Conservation (phyloP, 2,888 invertebrate genomes). For the Temnothorax rugatulus region DNA sequence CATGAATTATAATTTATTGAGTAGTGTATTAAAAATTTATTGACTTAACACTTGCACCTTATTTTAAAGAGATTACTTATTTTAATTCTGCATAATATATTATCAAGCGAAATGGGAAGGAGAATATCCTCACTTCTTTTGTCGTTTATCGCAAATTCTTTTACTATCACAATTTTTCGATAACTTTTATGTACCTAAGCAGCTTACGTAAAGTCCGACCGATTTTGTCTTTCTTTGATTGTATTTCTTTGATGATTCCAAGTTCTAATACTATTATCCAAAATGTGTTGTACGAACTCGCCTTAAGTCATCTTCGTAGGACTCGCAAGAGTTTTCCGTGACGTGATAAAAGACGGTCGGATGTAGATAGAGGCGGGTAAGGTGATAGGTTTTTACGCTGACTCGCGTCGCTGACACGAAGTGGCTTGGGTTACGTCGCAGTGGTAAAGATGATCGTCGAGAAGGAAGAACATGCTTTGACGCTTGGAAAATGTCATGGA, state of each 20-base stretch:
- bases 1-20: neutral
- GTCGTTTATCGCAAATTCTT: neutral
- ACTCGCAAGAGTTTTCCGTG: slow-evolving; percentile 17
- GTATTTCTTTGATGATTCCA: neutral
- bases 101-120: neutral
- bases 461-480: slow-evolving; percentile 47
- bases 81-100: neutral
- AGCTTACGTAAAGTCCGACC: neutral
- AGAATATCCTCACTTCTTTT: neutral
- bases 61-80: neutral
- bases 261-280: neutral
- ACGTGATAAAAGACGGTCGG: slow-evolving; percentile 45
- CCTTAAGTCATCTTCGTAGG: slow-evolving; percentile 42
- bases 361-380: slow-evolving; percentile 66
- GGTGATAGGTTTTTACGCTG: slow-evolving; percentile 75
- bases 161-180: neutral
- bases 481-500: slow-evolving; percentile 48
- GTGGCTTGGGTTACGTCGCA: slow-evolving; percentile 61
- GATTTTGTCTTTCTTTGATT: neutral
- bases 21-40: neutral
- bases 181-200: neutral
- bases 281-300: slow-evolving; percentile 6
- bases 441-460: slow-evolving; percentile 51
- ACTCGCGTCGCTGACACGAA: slow-evolving; percentile 67
- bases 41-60: neutral